phyloP scores from a whole-genome alignment of 2,113 vertebrate genomes.

The Ctenodactylus gundi region DNA sequence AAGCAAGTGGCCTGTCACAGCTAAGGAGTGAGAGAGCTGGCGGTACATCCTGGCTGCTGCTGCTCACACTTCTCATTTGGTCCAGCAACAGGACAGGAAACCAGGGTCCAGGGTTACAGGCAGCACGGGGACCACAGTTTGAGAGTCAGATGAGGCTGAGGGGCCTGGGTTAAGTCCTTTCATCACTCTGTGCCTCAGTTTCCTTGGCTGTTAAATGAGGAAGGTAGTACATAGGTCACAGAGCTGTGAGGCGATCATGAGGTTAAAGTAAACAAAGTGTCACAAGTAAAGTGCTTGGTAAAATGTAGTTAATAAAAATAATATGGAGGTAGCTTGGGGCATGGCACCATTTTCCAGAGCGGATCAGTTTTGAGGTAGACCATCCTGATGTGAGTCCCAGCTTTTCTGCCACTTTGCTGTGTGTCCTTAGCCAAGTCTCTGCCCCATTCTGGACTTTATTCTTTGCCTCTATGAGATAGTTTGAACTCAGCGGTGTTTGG shows the following conservation, averaged over 20 bases:
- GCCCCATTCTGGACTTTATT: not conserved
- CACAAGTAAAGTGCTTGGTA: not conserved
- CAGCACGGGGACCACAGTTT: not conserved
- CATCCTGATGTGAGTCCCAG: not conserved
- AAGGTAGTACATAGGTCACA: not conserved
- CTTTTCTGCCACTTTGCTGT: not conserved
- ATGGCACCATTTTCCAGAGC: not conserved
- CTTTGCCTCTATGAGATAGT: not conserved
- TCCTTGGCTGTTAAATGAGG: not conserved
- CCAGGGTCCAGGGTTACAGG: not conserved
- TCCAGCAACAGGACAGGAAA: not conserved
- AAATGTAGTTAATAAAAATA: not conserved
- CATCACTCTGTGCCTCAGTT: not conserved
- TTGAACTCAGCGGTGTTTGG: not conserved
- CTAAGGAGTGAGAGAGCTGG: not conserved
- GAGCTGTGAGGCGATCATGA: not conserved
- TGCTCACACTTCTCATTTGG: not conserved
- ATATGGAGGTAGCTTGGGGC: not conserved
- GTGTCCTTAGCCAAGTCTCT: not conserved
- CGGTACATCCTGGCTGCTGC: not conserved
- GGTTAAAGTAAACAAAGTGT: not conserved
- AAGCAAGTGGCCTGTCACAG: not conserved
- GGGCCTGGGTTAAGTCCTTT: not conserved
- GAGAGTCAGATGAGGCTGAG: not conserved
- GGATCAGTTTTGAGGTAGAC: not conserved